Evolutionary conservation across 1,140 invertebrate species (phyloP).

Genomic region (Melanaphis sacchari): DNA sequence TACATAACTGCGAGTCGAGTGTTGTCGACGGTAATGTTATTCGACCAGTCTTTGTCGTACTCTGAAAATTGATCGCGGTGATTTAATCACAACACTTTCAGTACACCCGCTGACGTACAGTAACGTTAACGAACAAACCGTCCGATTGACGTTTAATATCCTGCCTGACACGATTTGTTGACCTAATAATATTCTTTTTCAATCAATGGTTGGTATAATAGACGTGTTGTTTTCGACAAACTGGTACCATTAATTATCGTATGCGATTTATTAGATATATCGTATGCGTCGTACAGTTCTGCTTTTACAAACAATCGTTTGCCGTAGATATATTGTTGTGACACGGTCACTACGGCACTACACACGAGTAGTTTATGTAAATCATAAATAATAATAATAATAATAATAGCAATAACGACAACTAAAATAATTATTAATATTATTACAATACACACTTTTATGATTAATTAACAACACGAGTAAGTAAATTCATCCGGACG

Average conservation of each 20-base stretch:
- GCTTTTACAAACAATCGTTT: background rate
- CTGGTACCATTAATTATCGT: background rate
- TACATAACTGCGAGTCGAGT: background rate
- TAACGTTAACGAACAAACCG: background rate
- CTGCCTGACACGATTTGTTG: background rate
- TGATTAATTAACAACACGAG: background rate
- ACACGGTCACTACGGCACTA: background rate
- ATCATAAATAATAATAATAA: no score
- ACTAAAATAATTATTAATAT: background rate
- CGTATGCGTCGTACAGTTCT: background rate
- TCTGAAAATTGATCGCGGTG: background rate
- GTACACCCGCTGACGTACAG: background rate
- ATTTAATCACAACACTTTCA: background rate
- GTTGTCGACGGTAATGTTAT: background rate
- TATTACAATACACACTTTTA: no score
- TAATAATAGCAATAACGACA: background rate
- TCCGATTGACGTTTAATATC: background rate
- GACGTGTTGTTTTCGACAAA: constrained; percentile 6
- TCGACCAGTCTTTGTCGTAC: background rate
- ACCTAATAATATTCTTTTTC: background rate
- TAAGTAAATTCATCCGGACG: background rate
- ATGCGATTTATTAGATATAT: no score
- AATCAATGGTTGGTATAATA: background rate
- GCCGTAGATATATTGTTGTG: background rate
- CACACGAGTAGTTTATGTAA: background rate